phyloP scores from a whole-genome alignment of 2,888 invertebrate species.

The Dasypolia templi region DNA sequence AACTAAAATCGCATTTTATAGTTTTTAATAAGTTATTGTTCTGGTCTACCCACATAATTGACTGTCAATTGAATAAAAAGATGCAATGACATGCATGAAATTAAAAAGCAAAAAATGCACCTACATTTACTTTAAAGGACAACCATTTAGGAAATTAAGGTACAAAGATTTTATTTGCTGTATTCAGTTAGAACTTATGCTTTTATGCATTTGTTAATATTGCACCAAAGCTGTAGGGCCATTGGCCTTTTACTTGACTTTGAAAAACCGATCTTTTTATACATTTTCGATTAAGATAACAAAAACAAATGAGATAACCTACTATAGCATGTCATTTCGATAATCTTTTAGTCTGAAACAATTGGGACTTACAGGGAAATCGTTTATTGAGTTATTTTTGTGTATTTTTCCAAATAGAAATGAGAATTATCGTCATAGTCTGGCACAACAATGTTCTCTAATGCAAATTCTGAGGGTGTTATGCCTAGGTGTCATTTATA shows the following conservation, averaged over 20 bases:
- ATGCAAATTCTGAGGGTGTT: background rate
- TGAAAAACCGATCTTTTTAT: too few relatives aligned
- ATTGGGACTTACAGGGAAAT: background rate
- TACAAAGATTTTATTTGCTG: background rate
- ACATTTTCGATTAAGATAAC: background rate
- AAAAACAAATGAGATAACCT: background rate
- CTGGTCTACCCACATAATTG: background rate
- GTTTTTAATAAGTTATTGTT: background rate
- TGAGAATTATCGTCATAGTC: background rate
- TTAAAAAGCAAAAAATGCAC: background rate
- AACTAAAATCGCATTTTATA: background rate
- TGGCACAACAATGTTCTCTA: background rate
- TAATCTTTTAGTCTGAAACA: background rate
- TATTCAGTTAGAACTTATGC: background rate
- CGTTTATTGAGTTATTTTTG: background rate
- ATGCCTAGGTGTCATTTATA: background rate
- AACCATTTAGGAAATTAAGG: background rate
- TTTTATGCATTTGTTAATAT: background rate
- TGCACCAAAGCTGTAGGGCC: background rate
- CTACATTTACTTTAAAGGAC: background rate
- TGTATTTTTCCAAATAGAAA: background rate
- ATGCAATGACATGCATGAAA: background rate
- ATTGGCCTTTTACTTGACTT: background rate
- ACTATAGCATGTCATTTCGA: background rate
- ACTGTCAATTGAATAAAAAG: conserved; percentile 2